Evolutionary conservation across 2,888 invertebrate genomes (phyloP).

Genomic region (Eilema sororculum): DNA sequence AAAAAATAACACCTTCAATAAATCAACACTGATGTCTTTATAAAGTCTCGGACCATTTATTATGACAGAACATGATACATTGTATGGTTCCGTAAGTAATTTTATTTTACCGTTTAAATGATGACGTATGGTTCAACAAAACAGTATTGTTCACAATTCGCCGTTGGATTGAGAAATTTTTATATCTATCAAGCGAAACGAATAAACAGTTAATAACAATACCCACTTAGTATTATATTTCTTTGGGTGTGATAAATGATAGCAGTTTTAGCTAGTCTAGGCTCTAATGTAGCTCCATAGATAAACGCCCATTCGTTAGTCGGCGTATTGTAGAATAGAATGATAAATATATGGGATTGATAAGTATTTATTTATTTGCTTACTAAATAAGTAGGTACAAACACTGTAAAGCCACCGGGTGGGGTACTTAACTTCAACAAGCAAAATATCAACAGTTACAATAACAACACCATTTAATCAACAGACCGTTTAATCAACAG

Average conservation of each 20-base stretch:
- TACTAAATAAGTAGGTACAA: no score
- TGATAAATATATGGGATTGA: no score
- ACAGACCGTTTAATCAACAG: no score
- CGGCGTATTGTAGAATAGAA: no score
- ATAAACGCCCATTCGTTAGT: no score
- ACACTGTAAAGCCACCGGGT: no score
- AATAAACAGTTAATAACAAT: not conserved
- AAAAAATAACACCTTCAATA: not conserved
- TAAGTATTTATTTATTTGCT: no score
- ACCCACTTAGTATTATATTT: not conserved
- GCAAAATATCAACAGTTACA: no score
- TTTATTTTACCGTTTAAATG: conserved; percentile 68
- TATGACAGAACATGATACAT: conserved; percentile 63
- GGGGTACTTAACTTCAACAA: no score
- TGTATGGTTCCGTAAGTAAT: conserved; percentile 51
- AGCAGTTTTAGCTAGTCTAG: not conserved
- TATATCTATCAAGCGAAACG: conserved; percentile 37
- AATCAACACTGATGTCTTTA: conserved; percentile 9
- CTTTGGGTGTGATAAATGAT: not conserved
- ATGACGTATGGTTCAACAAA: conserved; percentile 52
- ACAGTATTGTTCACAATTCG: conserved; percentile 21
- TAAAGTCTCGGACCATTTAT: conserved; percentile 52
- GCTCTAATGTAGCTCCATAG: no score
- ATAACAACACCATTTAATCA: no score
- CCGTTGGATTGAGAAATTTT: conserved; percentile 52